Base-by-base conservation (phyloP, 2,888 invertebrate genomes). In the Drosophila kanekoi region DNA sequence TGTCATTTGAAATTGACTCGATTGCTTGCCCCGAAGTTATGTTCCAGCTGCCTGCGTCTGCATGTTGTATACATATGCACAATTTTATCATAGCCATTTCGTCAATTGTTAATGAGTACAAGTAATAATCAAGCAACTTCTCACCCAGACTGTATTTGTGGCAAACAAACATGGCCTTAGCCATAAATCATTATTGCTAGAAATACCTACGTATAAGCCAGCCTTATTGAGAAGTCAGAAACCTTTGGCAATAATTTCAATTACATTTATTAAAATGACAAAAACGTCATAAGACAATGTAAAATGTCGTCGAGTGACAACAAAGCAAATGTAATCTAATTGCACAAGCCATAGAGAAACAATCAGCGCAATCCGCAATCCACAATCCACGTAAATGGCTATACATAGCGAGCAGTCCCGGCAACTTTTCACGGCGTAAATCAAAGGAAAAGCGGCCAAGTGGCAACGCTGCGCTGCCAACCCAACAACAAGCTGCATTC, bases 361-460 rank as follows among this genome's bases (percentile, higher is more conserved):
- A 66, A 38, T 43, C 35, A 33, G 52, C 75, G 44, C n/a, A n/a
- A 67, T 60, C 65, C 37, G 33, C 49, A 37, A 59, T 38, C 52
- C 20, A 48, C 68, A 60, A 62, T 59, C 47, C 54, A 59, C 62
- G 52, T 47, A 60, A 59, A 68, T 74, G 60, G 51, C 69, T 45
- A 28, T 58, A 57, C 51, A 63, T 82, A 51, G 62, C 52, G 65
- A 59, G 61, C 58, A 43, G 67, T 51, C 54, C 44, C 49, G 32
- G 28, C 52, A 57, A 69, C 69, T 64, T 85, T 79, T 72, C 60
- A 77, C 72, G 80, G 85, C 83, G 64, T 65, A 77, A 79, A 89
- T 89, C 89, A 87, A 85, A 89, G 83, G 65, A 75, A 87, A 81
- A 72, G 70, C 87, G 82, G 74, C 77, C 79, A 89, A 81, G 72